Percentiles rank a stretch among this genome's conserved stretches.
Evolutionary conservation across 2,888 invertebrate species (phyloP).

Genomic region (Agrotis puta): DNA sequence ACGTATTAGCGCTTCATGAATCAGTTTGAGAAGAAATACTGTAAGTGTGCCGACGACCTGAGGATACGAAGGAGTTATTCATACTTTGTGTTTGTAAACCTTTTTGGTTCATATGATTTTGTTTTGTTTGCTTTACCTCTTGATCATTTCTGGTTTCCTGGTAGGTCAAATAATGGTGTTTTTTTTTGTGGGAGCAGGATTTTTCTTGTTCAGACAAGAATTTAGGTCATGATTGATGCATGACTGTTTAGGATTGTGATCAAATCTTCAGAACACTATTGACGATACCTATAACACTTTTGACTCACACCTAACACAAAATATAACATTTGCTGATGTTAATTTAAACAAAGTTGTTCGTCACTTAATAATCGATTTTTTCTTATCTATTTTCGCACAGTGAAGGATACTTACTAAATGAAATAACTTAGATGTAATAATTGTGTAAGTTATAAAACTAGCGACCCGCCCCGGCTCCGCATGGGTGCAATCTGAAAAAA

Average conservation of each 20-base stretch:
- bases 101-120: constrained; percentile 40
- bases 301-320: too few species aligned
- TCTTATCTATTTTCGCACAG: too few species aligned
- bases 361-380: too few species aligned
- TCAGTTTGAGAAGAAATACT: constrained; percentile 56
- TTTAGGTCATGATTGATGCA: background rate
- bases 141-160: constrained; percentile 33
- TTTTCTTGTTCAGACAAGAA: background rate
- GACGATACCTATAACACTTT: too few species aligned
- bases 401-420: too few species aligned
- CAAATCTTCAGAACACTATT: too few species aligned
- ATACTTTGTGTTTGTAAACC: constrained; percentile 43
- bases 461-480: too few species aligned
- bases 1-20: constrained; percentile 64
- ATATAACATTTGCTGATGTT: too few species aligned
- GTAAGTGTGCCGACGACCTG: constrained; percentile 70
- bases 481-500: too few species aligned
- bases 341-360: too few species aligned
- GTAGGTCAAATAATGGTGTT: constrained; percentile 12
- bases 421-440: too few species aligned
- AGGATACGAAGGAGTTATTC: constrained; percentile 34
- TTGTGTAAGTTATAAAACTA: too few species aligned
- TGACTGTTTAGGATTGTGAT: background rate
- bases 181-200: background rate
- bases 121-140: constrained; percentile 15